Base-by-base conservation (phyloP, 2,113 vertebrate genomes). In the Hylia prasina region DNA sequence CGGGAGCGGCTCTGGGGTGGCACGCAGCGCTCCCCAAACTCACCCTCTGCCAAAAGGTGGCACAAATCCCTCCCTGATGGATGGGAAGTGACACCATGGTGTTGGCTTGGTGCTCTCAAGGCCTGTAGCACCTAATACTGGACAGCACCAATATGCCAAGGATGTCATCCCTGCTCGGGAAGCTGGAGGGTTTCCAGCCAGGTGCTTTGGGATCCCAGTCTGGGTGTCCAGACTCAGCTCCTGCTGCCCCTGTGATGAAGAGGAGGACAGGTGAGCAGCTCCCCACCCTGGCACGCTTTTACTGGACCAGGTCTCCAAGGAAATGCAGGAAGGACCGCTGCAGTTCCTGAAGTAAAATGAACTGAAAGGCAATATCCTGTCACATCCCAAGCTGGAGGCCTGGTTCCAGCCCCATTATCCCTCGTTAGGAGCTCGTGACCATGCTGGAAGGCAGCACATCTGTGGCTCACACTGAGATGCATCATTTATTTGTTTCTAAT, bases 391-490 rank as follows among this genome's bases (percentile, higher is more conserved):
- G 35, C 53, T 75, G 90, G 82, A 80, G 65, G 69, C n/a, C 87
- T 81, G n/a, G 13, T 90, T 13, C 54, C 63, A 96, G 25, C 54
- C 54, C 25, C 28, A 9, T 80, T 77, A 44, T 50, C 58, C 8
- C 5, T 25, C 64, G 71, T 54, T 72, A 89, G 78, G 68, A 93
- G 54, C 54, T 73, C 13, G 1, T 22, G 45, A 45, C 48, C 24
- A 1, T 40, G 69, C 47, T 90, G 73, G 77, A 96, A 90, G 87
- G 54, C 57, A 96, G 31, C 69, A 78, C 48, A 95, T 92, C 75
- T 86, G 53, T 16, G 30, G 19, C 25, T 40, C 68, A 58, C 17
- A 33, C 35, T 60, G 73, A 76, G 68, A 50, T 66, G 61, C 39
- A 66, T 78, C 50, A 72, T 58, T 51, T 84, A 72, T 64, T 63